Percentiles rank a stretch among this genome's conserved stretches.
Conservation (phyloP, 1,140 invertebrate genomes). For the Drosophila leontia region DNA sequence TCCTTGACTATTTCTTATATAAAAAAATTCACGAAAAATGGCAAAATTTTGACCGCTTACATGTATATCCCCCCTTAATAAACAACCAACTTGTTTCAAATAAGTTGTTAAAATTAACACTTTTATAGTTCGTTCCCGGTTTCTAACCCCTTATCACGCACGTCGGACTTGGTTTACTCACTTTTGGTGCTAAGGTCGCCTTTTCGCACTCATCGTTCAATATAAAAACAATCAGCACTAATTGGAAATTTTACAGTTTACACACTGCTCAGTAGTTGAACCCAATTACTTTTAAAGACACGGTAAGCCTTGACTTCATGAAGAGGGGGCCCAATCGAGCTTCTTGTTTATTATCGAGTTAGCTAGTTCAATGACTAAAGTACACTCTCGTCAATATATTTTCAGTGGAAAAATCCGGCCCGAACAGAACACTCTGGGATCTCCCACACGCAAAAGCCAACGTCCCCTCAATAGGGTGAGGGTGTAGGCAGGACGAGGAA, state of each 20-base stretch:
- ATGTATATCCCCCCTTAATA: too few relatives aligned
- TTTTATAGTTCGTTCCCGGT: background rate
- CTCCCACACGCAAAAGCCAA: background rate
- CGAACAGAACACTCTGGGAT: background rate
- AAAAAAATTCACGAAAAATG: too few relatives aligned
- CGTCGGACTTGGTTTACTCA: background rate
- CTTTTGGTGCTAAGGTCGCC: background rate
- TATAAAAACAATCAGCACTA: slow-evolving; percentile 75
- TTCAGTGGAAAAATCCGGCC: background rate
- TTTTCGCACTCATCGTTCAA: slow-evolving; percentile 36
- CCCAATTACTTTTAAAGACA: slow-evolving; percentile 4
- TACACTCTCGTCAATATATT: background rate
- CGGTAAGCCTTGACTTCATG: background rate
- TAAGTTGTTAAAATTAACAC: too few relatives aligned
- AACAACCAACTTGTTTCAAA: too few relatives aligned
- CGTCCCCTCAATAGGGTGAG: background rate
- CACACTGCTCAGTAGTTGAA: slow-evolving; percentile 2
- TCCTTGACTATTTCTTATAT: too few relatives aligned
- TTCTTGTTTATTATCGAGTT: background rate
- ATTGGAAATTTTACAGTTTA: slow-evolving; percentile 78
- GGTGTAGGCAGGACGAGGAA: background rate
- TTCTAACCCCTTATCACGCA: background rate
- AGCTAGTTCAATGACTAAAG: background rate
- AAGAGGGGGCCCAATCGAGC: background rate
- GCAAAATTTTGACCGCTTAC: too few relatives aligned